These are phyloP conservation scores for Aphidoletes aphidimyza DNA, from an alignment of 2,888 invertebrate genomes.

Conservation along the genomic window DNA sequence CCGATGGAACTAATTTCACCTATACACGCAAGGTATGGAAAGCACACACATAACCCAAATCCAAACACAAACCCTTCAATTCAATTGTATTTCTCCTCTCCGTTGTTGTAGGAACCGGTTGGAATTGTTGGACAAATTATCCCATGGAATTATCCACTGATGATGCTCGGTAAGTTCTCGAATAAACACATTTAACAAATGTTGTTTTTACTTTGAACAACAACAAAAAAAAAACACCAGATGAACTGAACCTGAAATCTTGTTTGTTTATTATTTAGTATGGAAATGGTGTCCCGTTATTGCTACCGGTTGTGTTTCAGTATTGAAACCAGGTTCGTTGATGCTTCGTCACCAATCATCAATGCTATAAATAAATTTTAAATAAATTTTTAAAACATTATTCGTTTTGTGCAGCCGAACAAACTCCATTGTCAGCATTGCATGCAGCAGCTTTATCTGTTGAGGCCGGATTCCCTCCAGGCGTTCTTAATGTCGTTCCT, in stretches of 20 bases:
- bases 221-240: not conserved
- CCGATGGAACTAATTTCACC: slow-evolving; percentile 72
- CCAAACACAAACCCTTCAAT: too few species aligned
- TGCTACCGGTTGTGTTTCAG: slow-evolving; percentile 75
- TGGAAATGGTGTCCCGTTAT: slow-evolving; percentile 82
- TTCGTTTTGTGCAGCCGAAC: slow-evolving; percentile 61
- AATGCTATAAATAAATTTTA: not conserved
- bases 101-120: slow-evolving; percentile 72
- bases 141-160: slow-evolving; percentile 83
- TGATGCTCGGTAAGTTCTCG: slow-evolving; percentile 72
- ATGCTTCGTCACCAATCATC: not conserved
- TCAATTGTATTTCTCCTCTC: too few species aligned
- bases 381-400: not conserved
- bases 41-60: too few species aligned
- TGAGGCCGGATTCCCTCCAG: slow-evolving; percentile 84
- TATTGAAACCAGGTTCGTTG: slow-evolving; percentile 85
- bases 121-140: slow-evolving; percentile 85
- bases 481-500: slow-evolving; percentile 61
- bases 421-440: slow-evolving; percentile 83
- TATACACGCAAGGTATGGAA: slow-evolving; percentile 69
- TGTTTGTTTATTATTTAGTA: slow-evolving; percentile 65
- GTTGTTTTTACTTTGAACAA: not conserved
- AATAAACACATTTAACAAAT: too few species aligned
- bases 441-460: slow-evolving; percentile 76
- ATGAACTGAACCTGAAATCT: not conserved